phyloP scores from a whole-genome alignment of 2,888 invertebrate species.

The Capitulum mitella region DNA sequence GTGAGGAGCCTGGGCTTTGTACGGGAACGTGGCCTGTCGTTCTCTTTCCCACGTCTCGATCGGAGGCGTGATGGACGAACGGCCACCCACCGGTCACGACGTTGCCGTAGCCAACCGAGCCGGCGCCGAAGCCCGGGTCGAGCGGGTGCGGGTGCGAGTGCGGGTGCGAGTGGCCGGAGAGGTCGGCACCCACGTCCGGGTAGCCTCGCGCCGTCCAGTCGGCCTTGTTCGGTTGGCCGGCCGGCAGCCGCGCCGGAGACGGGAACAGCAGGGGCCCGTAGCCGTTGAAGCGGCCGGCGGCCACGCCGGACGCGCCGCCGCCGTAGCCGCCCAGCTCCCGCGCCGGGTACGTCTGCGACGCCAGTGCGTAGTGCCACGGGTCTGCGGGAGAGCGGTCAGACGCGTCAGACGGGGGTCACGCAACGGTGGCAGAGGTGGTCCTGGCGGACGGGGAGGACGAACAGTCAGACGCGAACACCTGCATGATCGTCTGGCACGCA shows the following conservation, averaged over 20 bases:
- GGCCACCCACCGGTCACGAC: neutral
- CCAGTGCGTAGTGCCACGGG: conserved; percentile 21
- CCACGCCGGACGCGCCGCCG: neutral
- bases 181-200: neutral
- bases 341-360: conserved; percentile 1
- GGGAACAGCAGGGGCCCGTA: conserved; percentile 15
- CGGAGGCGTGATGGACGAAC: no score
- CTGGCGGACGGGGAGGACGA: no score
- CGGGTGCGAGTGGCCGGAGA: neutral
- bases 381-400: neutral
- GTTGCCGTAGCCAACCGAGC: neutral
- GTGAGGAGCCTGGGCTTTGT: no score
- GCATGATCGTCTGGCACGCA: no score
- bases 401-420: no score
- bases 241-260: neutral
- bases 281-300: neutral
- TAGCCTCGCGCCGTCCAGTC: neutral
- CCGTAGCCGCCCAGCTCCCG: conserved; percentile 5
- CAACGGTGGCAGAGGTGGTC: no score
- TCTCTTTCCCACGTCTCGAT: no score
- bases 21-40: no score
- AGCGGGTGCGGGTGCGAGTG: neutral
- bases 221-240: neutral
- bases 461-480: no score
- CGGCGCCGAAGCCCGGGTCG: neutral